A percentile compares a stretch with the other conserved stretches of the same genome.
Evolutionary conservation across 2,797 vertebrate species (phyloP).

Genomic region (Enteromius paludinosus): DNA sequence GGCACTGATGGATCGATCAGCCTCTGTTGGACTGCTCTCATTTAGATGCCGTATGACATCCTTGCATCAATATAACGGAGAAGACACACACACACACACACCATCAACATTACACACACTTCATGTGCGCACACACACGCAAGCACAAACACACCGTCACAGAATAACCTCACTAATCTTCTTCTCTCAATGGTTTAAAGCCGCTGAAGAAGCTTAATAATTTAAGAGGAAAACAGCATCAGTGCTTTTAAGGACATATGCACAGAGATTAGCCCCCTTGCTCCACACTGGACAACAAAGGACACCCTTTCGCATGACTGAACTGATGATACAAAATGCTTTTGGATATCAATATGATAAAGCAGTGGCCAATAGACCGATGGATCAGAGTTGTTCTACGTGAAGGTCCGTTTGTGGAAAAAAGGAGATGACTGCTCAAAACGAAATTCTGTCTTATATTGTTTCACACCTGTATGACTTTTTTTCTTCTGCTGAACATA

Average conservation of each 20-base stretch:
- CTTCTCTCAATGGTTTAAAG: slow-evolving; percentile 77
- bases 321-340: slow-evolving; percentile 23
- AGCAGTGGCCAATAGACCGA: not conserved
- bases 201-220: slow-evolving; percentile 80
- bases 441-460: not conserved
- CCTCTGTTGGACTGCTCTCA: slow-evolving; percentile 13
- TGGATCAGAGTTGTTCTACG: not conserved
- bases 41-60: not conserved
- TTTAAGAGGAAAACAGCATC: slow-evolving; percentile 76
- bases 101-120: slow-evolving; percentile 30
- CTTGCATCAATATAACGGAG: slow-evolving; percentile 24
- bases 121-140: slow-evolving; percentile 22
- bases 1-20: not conserved
- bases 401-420: not conserved
- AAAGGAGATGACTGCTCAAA: not conserved
- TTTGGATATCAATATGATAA: slow-evolving; percentile 10
- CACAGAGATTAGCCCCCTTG: slow-evolving; percentile 71
- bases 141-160: slow-evolving; percentile 65
- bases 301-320: slow-evolving; percentile 8
- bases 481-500: not conserved
- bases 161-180: slow-evolving; percentile 80
- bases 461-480: not conserved
- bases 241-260: slow-evolving; percentile 79
- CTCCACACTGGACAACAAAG: slow-evolving; percentile 23
- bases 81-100: not conserved